Percentiles rank a stretch among this genome's conserved stretches.
Evolutionary conservation across 2,797 vertebrate genomes (phyloP).

Genomic region (Neostethus bicornis): DNA sequence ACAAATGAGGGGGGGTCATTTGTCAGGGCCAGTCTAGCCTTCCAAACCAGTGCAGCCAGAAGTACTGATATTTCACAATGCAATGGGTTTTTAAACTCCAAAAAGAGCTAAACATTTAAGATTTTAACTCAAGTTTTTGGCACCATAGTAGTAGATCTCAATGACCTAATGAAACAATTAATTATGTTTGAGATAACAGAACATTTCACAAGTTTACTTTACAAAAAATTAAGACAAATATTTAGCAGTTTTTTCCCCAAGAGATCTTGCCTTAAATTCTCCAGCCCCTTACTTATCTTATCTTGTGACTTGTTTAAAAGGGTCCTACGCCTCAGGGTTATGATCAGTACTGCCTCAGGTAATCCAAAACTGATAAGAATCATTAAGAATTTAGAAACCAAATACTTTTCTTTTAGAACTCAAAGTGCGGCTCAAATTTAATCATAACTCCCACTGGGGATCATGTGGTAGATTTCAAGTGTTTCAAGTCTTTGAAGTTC

Average conservation of each 20-base stretch:
- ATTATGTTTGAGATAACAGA: background rate
- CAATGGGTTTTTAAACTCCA: background rate
- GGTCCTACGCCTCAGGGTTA: background rate
- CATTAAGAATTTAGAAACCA: background rate
- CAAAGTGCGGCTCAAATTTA: background rate
- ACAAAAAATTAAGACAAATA: background rate
- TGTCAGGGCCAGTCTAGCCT: slow-evolving; percentile 27
- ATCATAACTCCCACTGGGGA: background rate
- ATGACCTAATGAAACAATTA: background rate
- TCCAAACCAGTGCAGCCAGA: slow-evolving; percentile 39
- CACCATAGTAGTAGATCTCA: background rate
- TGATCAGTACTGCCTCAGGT: background rate
- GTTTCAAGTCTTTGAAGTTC: background rate
- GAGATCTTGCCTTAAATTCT: background rate
- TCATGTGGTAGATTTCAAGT: too few relatives aligned
- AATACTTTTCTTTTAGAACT: background rate
- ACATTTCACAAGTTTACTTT: background rate
- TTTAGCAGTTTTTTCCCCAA: background rate
- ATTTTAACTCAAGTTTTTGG: background rate
- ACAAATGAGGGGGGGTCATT: slow-evolving; percentile 37
- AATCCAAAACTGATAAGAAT: background rate
- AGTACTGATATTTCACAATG: slow-evolving; percentile 40
- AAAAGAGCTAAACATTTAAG: background rate
- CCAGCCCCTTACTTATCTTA: background rate
- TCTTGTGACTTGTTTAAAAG: background rate